Percentiles rank a stretch among this genome's conserved stretches.
phyloP scores from a whole-genome alignment of 2,113 vertebrate genomes.

The Oreocharis arfaki region DNA sequence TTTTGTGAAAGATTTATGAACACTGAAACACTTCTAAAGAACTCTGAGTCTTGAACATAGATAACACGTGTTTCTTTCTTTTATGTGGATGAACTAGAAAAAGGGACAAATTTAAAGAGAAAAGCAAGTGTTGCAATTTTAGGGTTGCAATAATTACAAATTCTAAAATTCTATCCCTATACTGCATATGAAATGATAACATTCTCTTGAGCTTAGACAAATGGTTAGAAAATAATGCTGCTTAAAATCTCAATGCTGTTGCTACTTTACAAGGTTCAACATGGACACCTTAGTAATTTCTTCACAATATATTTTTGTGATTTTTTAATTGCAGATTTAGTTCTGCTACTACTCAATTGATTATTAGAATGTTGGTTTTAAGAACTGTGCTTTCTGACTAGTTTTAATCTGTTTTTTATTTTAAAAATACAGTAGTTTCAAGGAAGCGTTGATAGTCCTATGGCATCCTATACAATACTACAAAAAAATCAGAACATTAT shows the following conservation, averaged over 20 bases:
- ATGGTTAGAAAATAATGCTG: not conserved
- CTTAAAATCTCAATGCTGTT: not conserved
- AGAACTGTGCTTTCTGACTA: not conserved
- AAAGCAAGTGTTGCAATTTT: not conserved
- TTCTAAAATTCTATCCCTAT: not conserved
- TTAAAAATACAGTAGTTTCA: not conserved
- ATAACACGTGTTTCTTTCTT: not conserved
- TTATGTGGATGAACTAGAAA: not conserved
- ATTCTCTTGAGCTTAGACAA: not conserved
- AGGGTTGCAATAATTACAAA: not conserved
- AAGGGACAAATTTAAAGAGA: not conserved
- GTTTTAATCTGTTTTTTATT: not conserved
- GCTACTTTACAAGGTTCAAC: not conserved
- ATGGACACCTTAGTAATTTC: not conserved
- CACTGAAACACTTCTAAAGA: not conserved
- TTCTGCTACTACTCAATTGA: not conserved
- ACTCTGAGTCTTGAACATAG: not conserved
- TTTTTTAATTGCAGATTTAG: not conserved
- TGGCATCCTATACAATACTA: fast-evolving
- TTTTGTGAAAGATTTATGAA: not conserved
- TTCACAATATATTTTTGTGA: not conserved
- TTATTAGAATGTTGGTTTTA: not conserved
- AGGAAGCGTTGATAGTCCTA: not conserved
- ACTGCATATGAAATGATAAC: not conserved
- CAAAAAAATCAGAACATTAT: not conserved